Percentiles rank a stretch among this genome's conserved stretches.
These are phyloP conservation scores for Hypomecis punctinalis DNA, from an alignment of 2,888 invertebrate species.

Conservation along the genomic window DNA sequence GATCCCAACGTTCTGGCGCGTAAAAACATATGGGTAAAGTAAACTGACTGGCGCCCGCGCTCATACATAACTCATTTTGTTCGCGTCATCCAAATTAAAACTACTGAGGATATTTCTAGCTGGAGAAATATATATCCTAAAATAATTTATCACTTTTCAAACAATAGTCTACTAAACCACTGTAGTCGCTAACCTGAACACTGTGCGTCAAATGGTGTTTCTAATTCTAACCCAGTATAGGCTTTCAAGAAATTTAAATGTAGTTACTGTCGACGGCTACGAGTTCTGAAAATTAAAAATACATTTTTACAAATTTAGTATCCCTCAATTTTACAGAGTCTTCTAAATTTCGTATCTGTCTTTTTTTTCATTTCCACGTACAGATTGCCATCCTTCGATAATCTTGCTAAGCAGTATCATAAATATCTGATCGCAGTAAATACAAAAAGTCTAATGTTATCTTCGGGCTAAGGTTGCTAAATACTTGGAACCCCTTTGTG, in stretches of 20 bases:
- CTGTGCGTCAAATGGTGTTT: background rate
- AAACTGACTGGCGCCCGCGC: conserved; percentile 27
- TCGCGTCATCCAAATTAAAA: conserved; percentile 38
- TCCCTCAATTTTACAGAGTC: background rate
- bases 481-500: conserved; percentile 7
- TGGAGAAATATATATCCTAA: conserved; percentile 9
- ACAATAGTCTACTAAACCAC: background rate
- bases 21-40: conserved; percentile 48
- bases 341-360: background rate
- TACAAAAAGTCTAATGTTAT: background rate
- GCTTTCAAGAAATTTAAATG: background rate
- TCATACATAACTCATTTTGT: conserved; percentile 35
- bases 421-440: background rate
- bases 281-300: too few relatives aligned
- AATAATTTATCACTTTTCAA: conserved; percentile 17
- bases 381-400: background rate
- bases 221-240: background rate
- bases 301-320: too few relatives aligned
- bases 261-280: too few relatives aligned
- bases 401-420: background rate
- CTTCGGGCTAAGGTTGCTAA: background rate
- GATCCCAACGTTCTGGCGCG: conserved; percentile 48
- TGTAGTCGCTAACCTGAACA: background rate
- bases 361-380: too few relatives aligned
- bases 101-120: conserved; percentile 23